These are phyloP conservation scores for Cynopterus sphinx DNA, from an alignment of 2,797 vertebrate species.

Conservation along the genomic window DNA sequence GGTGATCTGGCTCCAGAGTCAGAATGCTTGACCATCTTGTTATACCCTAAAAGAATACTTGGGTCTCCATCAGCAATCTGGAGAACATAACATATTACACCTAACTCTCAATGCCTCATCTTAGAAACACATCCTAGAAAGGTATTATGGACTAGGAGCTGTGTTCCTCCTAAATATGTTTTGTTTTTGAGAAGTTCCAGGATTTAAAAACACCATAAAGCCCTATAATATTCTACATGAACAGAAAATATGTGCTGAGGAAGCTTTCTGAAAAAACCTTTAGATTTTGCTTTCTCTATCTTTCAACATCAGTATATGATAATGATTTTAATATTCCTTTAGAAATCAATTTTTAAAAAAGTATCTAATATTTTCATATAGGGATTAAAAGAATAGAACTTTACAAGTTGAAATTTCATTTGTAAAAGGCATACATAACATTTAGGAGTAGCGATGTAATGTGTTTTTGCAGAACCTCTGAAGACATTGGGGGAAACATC, in stretches of 20 bases:
- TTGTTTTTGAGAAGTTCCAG: not conserved
- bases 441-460: not conserved
- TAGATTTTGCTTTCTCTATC: not conserved
- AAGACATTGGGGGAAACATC: not conserved
- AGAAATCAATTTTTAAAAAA: not conserved
- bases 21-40: not conserved
- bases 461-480: not conserved
- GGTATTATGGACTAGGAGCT: not conserved
- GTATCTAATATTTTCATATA: not conserved
- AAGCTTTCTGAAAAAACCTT: not conserved
- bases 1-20: not conserved
- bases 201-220: not conserved
- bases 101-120: not conserved
- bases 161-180: not conserved
- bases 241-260: not conserved
- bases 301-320: not conserved
- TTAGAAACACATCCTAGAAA: not conserved
- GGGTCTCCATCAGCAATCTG: not conserved
- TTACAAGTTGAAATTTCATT: not conserved
- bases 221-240: not conserved
- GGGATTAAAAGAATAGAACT: not conserved
- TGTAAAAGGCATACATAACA: not conserved
- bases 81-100: not conserved
- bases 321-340: not conserved
- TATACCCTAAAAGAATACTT: not conserved